phyloP scores from a whole-genome alignment of 2,113 vertebrate genomes.

The Silurus glanis region DNA sequence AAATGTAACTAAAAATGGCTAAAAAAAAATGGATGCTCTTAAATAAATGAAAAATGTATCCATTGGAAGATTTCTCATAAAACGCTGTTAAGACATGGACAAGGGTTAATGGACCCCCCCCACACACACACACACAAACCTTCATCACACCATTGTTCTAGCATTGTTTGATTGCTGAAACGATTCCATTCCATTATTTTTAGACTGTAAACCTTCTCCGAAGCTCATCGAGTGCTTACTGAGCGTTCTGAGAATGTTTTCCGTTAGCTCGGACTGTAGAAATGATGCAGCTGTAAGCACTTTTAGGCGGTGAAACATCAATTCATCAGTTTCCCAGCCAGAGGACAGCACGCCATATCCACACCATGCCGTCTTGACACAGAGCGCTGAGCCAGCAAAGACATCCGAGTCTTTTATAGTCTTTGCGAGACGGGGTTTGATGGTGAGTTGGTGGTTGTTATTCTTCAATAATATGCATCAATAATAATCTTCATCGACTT shows the following conservation, averaged over 20 bases:
- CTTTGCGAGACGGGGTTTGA: background rate
- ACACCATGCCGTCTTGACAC: background rate
- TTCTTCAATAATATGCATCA: background rate
- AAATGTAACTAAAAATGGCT: no score
- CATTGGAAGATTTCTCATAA: no score
- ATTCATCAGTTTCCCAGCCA: slow-evolving; percentile 18
- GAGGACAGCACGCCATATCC: background rate
- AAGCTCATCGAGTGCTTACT: background rate
- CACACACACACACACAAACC: no score
- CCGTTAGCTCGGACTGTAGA: background rate
- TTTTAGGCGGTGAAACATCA: slow-evolving; percentile 49
- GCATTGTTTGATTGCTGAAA: background rate
- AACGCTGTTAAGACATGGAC: background rate
- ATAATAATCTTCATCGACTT: background rate
- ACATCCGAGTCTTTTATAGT: background rate
- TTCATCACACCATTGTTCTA: background rate
- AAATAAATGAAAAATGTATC: no score
- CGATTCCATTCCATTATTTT: background rate
- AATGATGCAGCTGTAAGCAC: slow-evolving; percentile 55
- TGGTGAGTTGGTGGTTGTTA: background rate
- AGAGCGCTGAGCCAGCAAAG: slow-evolving; percentile 55
- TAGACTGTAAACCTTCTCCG: background rate
- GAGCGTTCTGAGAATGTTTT: background rate
- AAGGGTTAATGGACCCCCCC: background rate
- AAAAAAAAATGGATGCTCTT: no score